Evolutionary conservation across 2,797 vertebrate species (phyloP).

Genomic region (Lepus oiostolus): DNA sequence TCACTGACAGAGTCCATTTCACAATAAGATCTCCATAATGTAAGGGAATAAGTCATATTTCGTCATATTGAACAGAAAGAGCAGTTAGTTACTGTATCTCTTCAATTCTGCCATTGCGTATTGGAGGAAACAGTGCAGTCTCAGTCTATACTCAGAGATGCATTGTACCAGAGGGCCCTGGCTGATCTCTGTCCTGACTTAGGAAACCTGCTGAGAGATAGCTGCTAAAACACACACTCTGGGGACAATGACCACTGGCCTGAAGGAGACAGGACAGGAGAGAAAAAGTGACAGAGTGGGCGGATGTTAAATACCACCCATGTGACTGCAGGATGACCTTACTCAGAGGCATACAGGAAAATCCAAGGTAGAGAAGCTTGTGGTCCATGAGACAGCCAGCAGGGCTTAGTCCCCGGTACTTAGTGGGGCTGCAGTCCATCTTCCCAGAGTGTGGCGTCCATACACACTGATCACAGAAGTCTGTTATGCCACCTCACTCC

Average conservation of each 20-base stretch:
- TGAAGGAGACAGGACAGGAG: neutral
- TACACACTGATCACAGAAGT: too few species aligned
- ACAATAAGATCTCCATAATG: neutral
- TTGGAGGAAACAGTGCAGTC: neutral
- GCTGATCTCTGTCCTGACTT: neutral
- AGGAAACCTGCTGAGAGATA: neutral
- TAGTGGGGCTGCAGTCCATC: accelerated
- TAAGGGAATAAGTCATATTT: neutral
- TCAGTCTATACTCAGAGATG: accelerated
- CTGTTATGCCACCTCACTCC: neutral
- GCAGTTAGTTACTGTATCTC: neutral
- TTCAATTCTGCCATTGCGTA: neutral
- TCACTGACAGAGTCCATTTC: neutral
- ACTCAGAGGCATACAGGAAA: too few species aligned
- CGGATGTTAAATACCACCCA: neutral
- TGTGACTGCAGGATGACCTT: neutral
- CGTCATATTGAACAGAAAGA: neutral
- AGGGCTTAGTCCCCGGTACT: neutral
- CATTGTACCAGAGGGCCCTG: accelerated
- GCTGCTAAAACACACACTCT: neutral
- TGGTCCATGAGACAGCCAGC: neutral
- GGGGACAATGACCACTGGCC: neutral
- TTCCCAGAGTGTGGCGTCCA: neutral
- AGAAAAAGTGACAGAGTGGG: neutral
- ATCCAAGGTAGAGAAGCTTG: neutral